These are phyloP conservation scores for Anolis apletophallus DNA, from an alignment of 2,797 vertebrate genomes.

Conservation along the genomic window DNA sequence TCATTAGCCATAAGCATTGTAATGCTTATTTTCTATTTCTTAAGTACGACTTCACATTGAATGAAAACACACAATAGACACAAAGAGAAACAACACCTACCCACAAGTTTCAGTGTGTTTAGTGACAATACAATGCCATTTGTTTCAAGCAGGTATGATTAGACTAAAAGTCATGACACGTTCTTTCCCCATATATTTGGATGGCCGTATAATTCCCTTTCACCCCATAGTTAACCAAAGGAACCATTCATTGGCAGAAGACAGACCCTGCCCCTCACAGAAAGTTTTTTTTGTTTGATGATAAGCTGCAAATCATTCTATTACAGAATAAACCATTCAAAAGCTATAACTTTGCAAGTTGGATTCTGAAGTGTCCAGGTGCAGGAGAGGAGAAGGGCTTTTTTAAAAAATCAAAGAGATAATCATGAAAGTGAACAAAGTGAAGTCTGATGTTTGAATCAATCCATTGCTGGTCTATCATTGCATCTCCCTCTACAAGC, in stretches of 20 bases:
- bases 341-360: background rate
- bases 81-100: background rate
- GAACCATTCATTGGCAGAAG: background rate
- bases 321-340: background rate
- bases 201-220: background rate
- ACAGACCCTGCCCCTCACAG: background rate
- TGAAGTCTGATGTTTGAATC: background rate
- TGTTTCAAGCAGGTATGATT: background rate
- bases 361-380: background rate
- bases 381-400: background rate
- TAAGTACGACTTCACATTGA: background rate
- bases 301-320: background rate
- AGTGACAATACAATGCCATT: background rate
- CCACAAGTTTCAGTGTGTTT: background rate
- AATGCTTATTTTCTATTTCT: background rate
- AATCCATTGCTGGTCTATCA: background rate
- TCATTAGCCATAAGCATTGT: background rate
- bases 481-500: too few relatives aligned
- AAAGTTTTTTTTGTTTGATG: background rate
- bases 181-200: background rate
- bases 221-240: too few relatives aligned
- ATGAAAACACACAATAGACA: background rate
- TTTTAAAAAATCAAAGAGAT: background rate
- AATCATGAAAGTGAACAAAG: background rate
- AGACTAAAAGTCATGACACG: background rate